Percentiles rank a stretch among this genome's conserved stretches.
phyloP scores from a whole-genome alignment of 2,888 invertebrate species.

The Drosophila quasianomalipes region DNA sequence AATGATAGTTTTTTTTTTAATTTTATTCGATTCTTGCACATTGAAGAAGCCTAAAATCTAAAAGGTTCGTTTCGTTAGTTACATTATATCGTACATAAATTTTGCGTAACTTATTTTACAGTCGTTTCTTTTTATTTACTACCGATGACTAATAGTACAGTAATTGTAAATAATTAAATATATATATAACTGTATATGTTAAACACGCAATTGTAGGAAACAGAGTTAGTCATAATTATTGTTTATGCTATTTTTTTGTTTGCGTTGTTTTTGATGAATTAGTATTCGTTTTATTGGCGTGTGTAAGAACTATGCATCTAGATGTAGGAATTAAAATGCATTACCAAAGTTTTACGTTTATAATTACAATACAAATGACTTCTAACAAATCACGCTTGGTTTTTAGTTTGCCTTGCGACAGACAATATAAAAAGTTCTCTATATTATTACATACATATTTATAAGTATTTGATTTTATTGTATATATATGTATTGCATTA shows the following conservation, averaged over 20 bases:
- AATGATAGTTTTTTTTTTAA: slow-evolving; percentile 44
- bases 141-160: slow-evolving; percentile 67
- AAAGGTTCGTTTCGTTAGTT: slow-evolving; percentile 74
- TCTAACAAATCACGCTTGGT: slow-evolving; percentile 75
- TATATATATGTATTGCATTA: slow-evolving; percentile 63
- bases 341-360: slow-evolving; percentile 70
- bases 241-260: slow-evolving; percentile 62
- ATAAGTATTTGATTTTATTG: slow-evolving; percentile 44
- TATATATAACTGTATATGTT: slow-evolving; percentile 48
- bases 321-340: slow-evolving; percentile 73
- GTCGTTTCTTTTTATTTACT: slow-evolving; percentile 68
- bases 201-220: slow-evolving; percentile 74
- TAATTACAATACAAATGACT: slow-evolving; percentile 69
- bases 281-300: slow-evolving; percentile 37
- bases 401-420: slow-evolving; percentile 63
- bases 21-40: slow-evolving; percentile 83
- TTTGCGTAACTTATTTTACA: slow-evolving; percentile 74
- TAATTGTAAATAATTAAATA: slow-evolving; percentile 67
- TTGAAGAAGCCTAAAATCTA: slow-evolving; percentile 84
- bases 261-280: slow-evolving; percentile 42
- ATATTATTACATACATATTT: slow-evolving; percentile 66
- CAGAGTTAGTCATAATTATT: slow-evolving; percentile 77
- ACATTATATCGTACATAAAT: slow-evolving; percentile 67
- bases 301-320: slow-evolving; percentile 52
- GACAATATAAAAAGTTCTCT: slow-evolving; percentile 73